Base-by-base conservation (phyloP, 2,797 vertebrate species). In the Pelobates cultripes region DNA sequence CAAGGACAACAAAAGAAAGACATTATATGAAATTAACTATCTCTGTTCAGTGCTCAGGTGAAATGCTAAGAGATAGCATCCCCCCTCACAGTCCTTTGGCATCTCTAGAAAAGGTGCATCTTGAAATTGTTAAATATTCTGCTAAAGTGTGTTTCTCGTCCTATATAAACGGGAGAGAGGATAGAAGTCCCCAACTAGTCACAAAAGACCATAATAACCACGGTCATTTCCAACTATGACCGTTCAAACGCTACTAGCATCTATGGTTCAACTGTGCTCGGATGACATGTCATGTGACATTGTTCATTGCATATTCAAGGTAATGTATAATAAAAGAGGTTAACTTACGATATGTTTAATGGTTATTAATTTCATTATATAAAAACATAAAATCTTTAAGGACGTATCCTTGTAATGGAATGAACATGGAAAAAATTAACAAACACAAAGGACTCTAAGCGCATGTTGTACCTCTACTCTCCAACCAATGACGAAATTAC, bases 301-400 rank as follows among this genome's bases (percentile, higher is more conserved):
- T 28, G 28, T 10, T 69, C 43, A 72, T 61, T 73, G 75, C 75
- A 78, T 74, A 74, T 70, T 73, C 75, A 73, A 83, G 75, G 61
- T 57, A 55, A 60, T 73, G 45, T 68, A 61, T 57, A 73, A 69
- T 15, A 66, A 60, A 69, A 57, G 9, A 55, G 9, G 45, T 61
- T 10, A 44, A 70, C 45, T 10, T 28, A n/a, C 13, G 69, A 80
- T 3, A 80, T 10, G 70, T 79, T 55, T 51, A 66, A 72, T 47
- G 41, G 17, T 69, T 3, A 28, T 57, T 12, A 61, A 69, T 55
- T 69, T 45, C 3, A 55, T 47, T 64, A 70, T 57, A 70, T 78
- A 44, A 73, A 73, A 67, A 45, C 47, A 51, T 10, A 5, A 10
- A 51, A 10, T 51, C 47, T 51, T 51, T 6, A 74, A 70, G n/a